Evolutionary conservation across 2,797 vertebrate species (phyloP), one percentile per base, ranked within the genome.

Genomic region (Cryptoprocta ferox): DNA sequence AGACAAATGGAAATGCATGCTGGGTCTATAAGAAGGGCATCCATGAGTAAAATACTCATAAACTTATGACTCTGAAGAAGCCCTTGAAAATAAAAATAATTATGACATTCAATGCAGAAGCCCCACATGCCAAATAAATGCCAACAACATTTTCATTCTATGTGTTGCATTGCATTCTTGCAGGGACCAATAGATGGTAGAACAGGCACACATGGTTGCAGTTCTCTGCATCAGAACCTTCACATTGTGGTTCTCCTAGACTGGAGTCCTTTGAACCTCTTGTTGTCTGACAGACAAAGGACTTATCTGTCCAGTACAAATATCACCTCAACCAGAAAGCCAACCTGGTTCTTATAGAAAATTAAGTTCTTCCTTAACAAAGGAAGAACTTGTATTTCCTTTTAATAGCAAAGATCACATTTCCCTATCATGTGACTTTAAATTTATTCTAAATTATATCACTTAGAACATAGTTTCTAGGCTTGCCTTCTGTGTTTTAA

Each of bases 1-100:
- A 3, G 59, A 26, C 1, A 28, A 63, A 24, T 16, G 70, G 19
- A 18, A 65, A 12, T 1, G 9, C 21, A 5, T 0, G 1, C 35
- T 70, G 15, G 1, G n/a, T 50, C 71, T 65, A 28, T 11, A n/a
- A 53, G 61, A 32, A 30, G 32, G 10, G 5, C 3, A 8, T 7
- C 12, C 21, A 6, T 37, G 26, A 16, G 26, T 63, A 21, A 59
- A 45, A 63, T 12, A 37, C 4, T 19, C 18, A 15, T 26, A 65
- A 45, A 73, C 30, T 80, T 24, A 42, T 32, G 70, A 65, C 19
- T 14, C 21, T 2, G 65, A 63, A 8, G 61, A 42, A 76, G 73
- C n/a, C 39, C 30, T 48, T 3, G 3, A 26, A 73, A 53, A 42
- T 30, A 50, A 16, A 88, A 63, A 65, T 1, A 24, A 18, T 30